Evolutionary conservation across 2,113 vertebrate genomes (phyloP), one percentile per base, ranked within the genome.

Genomic region (Acrocephalus arundinaceus): DNA sequence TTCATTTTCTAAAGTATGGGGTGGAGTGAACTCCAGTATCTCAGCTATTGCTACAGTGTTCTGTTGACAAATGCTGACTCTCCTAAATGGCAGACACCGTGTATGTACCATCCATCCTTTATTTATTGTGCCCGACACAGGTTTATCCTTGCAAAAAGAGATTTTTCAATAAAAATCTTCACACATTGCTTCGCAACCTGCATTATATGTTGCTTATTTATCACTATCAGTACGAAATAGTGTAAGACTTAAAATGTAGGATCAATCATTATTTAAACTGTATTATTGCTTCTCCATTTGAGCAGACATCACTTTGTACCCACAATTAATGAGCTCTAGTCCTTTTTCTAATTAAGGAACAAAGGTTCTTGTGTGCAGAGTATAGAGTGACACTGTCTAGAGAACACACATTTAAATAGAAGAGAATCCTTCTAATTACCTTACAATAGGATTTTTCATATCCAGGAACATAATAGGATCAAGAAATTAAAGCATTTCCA

Each of bases 301-400:
- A 94, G 96, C 89, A 97, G 96, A 97, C 94, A 96, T 89, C 95
- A 81, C 85, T 96, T 90, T 93, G 96, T 97, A 97, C 94, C 90
- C 92, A 96, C 97, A 97, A 97, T 97, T 97, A 97, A 98, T 94
- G 97, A 98, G 96, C 94, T 97, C 96, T 80, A 90, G 96, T 95
- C 94, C 93, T 94, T 97, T 97, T 96, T 94, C 97, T 97, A 97
- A 98, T 97, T 97, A 97, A 97, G 94, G 97, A 97, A 97, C 97
- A 97, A 98, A 98, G 97, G 97, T 97, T 94, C 95, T 91, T 87
- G 54, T 96, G 92, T 90, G 91, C 74, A 76, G 82, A 93, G 91
- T 96, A 95, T 72, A 96, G 96, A 96, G 96, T 95, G 95, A 95
- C 81, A 80, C 96, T 96, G 97, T 94, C 97, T 95, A 78, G 85